Conservation (phyloP, 2,888 invertebrate genomes). For the Cosmorhoe ocellata region DNA sequence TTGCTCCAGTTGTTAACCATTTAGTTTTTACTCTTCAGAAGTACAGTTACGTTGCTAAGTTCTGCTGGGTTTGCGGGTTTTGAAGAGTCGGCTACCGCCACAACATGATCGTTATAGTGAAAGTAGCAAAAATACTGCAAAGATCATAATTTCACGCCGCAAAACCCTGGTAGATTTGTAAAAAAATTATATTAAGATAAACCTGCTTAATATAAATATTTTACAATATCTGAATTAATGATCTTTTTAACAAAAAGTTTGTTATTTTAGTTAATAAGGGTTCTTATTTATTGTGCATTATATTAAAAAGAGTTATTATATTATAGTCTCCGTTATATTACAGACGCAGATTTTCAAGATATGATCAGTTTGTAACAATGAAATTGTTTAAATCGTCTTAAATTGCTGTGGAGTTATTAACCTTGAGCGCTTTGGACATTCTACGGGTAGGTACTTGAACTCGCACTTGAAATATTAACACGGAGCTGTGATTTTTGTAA, state of each 20-base stretch:
- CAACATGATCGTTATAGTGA: too few species aligned
- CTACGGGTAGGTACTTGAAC: conserved; percentile 26
- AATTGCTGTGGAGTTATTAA: conserved; percentile 37
- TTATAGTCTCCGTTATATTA: not conserved
- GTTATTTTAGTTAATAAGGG: too few species aligned
- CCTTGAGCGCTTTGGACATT: conserved; percentile 25
- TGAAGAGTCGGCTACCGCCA: too few species aligned
- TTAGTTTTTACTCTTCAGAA: conserved; percentile 73
- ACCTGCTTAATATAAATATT: too few species aligned
- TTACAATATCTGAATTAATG: too few species aligned
- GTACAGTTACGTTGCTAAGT: conserved; percentile 73
- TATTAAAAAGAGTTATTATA: too few species aligned
- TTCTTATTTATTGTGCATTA: too few species aligned
- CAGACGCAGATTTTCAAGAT: not conserved
- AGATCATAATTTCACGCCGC: too few species aligned
- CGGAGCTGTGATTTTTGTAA: not conserved
- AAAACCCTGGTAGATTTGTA: too few species aligned
- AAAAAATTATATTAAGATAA: too few species aligned
- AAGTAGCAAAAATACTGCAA: too few species aligned
- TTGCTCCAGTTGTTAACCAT: conserved; percentile 80
- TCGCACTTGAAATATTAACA: not conserved
- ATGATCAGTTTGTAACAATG: conserved; percentile 44
- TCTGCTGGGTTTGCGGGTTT: conserved; percentile 47
- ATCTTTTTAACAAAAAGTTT: too few species aligned
- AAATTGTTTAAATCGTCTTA: conserved; percentile 54